Evolutionary conservation across 2,888 invertebrate genomes (phyloP).

Genomic region (Mesodorylaimus sp.): DNA sequence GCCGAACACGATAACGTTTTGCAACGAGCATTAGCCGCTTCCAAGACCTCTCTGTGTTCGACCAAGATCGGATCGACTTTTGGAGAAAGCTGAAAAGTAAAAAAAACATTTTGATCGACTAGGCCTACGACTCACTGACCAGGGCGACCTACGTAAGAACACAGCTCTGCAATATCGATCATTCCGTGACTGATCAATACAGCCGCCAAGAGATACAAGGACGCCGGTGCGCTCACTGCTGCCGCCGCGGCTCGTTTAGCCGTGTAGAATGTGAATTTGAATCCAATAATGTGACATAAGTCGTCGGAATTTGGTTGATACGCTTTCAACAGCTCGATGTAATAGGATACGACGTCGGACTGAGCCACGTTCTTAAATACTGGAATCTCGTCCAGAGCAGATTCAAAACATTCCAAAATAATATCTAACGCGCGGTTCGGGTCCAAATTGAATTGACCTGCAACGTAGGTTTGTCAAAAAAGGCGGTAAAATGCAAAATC

Average conservation of each 20-base stretch:
- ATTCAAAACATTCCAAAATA: slow-evolving; percentile 84
- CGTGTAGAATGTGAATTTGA: slow-evolving; percentile 53
- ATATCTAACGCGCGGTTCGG: slow-evolving; percentile 91
- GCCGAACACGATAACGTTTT: too few species aligned
- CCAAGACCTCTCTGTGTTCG: slow-evolving; percentile 38
- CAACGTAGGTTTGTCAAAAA: slow-evolving; percentile 4
- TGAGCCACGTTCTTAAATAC: too few species aligned
- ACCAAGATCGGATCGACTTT: neutral
- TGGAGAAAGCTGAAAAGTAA: neutral
- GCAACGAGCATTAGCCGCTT: too few species aligned
- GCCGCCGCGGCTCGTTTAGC: slow-evolving; percentile 18
- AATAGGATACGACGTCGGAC: slow-evolving; percentile 42
- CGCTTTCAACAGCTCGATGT: slow-evolving; percentile 62
- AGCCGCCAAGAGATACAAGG: slow-evolving; percentile 72
- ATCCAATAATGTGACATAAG: slow-evolving; percentile 80
- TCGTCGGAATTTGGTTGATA: slow-evolving; percentile 73
- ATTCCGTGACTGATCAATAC: slow-evolving; percentile 68
- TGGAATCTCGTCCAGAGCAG: slow-evolving; percentile 37
- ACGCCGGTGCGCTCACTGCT: slow-evolving; percentile 48
- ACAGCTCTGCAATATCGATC: slow-evolving; percentile 65
- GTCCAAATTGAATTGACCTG: slow-evolving; percentile 94
- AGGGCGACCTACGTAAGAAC: slow-evolving; percentile 55
- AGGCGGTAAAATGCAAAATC: neutral
- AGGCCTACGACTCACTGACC: too few species aligned
- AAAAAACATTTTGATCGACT: neutral